Evolutionary conservation across 2,888 invertebrate genomes (phyloP).

Genomic region (Caenorhabditis sulstoni): DNA sequence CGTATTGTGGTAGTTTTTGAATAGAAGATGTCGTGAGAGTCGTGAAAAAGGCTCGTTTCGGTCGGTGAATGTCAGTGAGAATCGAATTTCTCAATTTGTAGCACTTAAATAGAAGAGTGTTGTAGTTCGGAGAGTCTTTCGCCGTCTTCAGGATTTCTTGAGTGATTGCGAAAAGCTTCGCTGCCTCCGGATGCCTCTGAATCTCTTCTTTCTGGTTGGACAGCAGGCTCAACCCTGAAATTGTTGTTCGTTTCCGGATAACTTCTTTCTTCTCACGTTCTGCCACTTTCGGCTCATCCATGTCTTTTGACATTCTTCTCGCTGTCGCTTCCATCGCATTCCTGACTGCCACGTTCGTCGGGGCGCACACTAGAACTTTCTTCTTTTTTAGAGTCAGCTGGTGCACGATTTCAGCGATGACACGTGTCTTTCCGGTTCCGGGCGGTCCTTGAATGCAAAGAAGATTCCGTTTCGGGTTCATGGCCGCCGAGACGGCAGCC

Average conservation of each 20-base stretch:
- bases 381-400: constrained; percentile 48
- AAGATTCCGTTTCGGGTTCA: constrained; percentile 61
- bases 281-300: background rate
- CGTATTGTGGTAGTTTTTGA: constrained; percentile 31
- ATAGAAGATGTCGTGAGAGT: constrained; percentile 56
- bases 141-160: constrained; percentile 5
- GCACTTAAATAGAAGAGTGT: background rate
- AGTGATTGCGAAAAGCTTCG: background rate
- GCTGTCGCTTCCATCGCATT: constrained; percentile 58
- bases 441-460: constrained; percentile 72
- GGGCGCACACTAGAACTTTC: constrained; percentile 67
- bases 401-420: constrained; percentile 65
- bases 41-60: constrained; percentile 51
- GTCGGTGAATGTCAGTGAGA: constrained; percentile 16
- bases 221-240: constrained; percentile 28
- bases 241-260: background rate
- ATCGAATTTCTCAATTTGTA: background rate
- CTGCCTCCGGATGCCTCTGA: background rate
- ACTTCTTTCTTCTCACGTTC: background rate
- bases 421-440: constrained; percentile 72
- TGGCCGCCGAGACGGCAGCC: constrained; percentile 61
- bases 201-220: constrained; percentile 10
- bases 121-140: background rate
- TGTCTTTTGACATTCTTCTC: constrained; percentile 13
- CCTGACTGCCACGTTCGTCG: constrained; percentile 65